A percentile compares a stretch with the other conserved stretches of the same genome.
These are phyloP conservation scores for Melieria crassipennis DNA, from an alignment of 2,888 invertebrate species.

Conservation along the genomic window DNA sequence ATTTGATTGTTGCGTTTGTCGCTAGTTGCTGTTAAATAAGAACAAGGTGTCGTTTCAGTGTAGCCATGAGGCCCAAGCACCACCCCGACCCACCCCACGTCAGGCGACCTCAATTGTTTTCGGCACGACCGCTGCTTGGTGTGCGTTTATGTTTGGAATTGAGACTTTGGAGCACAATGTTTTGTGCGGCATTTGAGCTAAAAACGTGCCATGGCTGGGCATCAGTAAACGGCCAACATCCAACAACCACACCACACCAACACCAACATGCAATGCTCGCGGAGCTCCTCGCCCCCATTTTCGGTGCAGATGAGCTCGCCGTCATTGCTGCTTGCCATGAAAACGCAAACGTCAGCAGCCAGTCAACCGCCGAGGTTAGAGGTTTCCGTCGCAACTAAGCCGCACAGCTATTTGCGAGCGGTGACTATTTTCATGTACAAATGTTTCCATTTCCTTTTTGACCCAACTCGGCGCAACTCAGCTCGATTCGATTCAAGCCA, in stretches of 20 bases:
- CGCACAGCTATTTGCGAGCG: no score
- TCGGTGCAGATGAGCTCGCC: background rate
- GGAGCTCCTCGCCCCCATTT: background rate
- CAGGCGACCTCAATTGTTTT: no score
- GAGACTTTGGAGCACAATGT: background rate
- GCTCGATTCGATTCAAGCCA: constrained; percentile 28
- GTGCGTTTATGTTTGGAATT: background rate
- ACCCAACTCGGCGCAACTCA: constrained; percentile 4
- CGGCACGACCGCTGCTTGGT: background rate
- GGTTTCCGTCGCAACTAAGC: constrained; percentile 32
- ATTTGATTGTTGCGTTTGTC: constrained; percentile 11
- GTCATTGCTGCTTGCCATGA: background rate
- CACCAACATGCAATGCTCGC: background rate
- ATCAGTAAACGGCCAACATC: background rate
- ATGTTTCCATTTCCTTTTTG: constrained; percentile 6
- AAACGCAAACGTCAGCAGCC: no score
- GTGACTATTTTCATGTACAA: no score
- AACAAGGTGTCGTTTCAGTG: constrained; percentile 34
- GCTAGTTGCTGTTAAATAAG: constrained; percentile 29
- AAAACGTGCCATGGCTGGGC: background rate
- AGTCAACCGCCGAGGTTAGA: constrained; percentile 32
- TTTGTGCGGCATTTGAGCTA: background rate
- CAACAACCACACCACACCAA: background rate
- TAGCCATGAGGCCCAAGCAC: background rate
- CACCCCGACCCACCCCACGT: no score